Conservation (phyloP, 2,888 invertebrate genomes). For the Nipponacmea schrenckii region DNA sequence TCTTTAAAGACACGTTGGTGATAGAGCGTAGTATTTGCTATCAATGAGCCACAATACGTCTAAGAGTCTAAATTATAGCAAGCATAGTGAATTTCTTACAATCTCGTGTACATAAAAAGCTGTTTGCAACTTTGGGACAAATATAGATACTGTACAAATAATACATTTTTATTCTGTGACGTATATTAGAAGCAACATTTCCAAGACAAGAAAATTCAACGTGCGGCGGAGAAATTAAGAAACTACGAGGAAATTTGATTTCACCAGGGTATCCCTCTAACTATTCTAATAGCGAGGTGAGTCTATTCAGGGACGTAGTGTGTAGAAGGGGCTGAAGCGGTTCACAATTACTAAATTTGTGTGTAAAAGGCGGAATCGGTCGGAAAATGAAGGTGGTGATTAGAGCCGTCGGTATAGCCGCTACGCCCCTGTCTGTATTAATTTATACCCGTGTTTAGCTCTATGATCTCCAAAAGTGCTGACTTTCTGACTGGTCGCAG, state of each 20-base stretch:
- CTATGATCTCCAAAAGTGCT: too few species aligned
- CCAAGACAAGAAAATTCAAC: constrained; percentile 16
- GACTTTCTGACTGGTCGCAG: too few species aligned
- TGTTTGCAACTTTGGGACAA: neutral
- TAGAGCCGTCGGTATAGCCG: too few species aligned
- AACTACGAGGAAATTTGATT: constrained; percentile 20
- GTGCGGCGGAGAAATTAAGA: constrained; percentile 18
- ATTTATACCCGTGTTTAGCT: too few species aligned
- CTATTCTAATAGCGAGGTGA: constrained; percentile 27
- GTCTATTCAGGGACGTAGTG: neutral
- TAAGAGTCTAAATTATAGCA: too few species aligned
- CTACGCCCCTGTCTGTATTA: too few species aligned
- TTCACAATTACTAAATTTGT: too few species aligned
- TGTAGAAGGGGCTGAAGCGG: too few species aligned
- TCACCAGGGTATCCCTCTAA: constrained; percentile 23
- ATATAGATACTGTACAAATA: neutral
- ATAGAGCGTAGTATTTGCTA: neutral
- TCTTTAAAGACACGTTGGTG: neutral
- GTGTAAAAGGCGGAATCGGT: too few species aligned
- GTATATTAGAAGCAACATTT: constrained; percentile 7
- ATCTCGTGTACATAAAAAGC: neutral
- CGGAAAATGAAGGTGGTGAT: too few species aligned
- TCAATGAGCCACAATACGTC: too few species aligned
- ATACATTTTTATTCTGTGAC: neutral
- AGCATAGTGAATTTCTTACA: neutral